A percentile compares a stretch with the other conserved stretches of the same genome.
phyloP scores from a whole-genome alignment of 2,797 vertebrate species.

The Malacoraja senta region DNA sequence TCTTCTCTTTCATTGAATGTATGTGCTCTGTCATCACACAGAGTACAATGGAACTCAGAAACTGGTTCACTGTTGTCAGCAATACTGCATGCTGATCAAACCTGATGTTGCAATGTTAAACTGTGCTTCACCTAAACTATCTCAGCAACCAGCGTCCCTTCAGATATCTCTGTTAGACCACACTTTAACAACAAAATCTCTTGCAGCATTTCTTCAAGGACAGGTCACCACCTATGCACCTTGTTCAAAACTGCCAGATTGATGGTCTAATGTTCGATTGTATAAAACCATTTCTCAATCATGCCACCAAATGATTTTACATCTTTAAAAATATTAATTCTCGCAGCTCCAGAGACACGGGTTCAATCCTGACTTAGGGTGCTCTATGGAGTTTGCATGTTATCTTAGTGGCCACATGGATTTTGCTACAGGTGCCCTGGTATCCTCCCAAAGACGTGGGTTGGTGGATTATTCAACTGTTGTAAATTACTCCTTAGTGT shows the following conservation, averaged over 20 bases:
- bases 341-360: too few species aligned
- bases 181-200: background rate
- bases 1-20: background rate
- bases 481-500: too few species aligned
- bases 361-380: too few species aligned
- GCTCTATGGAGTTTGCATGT: too few species aligned
- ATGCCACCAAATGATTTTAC: too few species aligned
- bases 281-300: background rate
- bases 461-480: too few species aligned
- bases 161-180: background rate
- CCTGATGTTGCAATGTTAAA: background rate
- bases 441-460: too few species aligned
- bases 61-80: background rate
- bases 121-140: background rate
- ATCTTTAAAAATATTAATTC: background rate
- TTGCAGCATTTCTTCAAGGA: too few species aligned
- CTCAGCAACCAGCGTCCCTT: background rate
- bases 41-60: background rate
- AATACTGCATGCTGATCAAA: background rate
- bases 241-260: background rate
- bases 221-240: too few species aligned
- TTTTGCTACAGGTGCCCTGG: too few species aligned
- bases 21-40: background rate
- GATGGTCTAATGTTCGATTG: background rate
- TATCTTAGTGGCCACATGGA: too few species aligned